Percentiles rank a stretch among this genome's conserved stretches.
Evolutionary conservation across 2,888 invertebrate species (phyloP).

Genomic region (Eulithis prunata): DNA sequence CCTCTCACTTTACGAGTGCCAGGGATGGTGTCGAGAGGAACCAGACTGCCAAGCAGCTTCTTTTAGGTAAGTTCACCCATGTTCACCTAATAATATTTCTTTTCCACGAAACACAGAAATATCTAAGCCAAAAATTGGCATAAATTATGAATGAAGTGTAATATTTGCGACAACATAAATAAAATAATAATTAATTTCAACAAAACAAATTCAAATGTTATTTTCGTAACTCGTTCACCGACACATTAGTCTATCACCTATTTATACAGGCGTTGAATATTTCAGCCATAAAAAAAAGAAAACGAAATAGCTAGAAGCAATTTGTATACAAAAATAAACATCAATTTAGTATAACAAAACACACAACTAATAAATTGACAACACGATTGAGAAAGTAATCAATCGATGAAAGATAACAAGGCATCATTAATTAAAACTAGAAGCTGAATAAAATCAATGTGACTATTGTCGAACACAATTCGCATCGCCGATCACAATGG

Average conservation of each 20-base stretch:
- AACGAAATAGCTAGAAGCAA: neutral
- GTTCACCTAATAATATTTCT: neutral
- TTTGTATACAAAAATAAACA: slow-evolving; percentile 10
- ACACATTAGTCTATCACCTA: too few relatives aligned
- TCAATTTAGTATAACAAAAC: slow-evolving; percentile 8
- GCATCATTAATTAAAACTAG: slow-evolving; percentile 36
- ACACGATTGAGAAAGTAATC: slow-evolving; percentile 20
- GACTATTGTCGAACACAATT: slow-evolving; percentile 49
- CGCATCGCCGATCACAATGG: slow-evolving; percentile 59
- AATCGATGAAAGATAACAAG: slow-evolving; percentile 25
- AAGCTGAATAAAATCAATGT: slow-evolving; percentile 41
- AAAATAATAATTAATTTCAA: too few relatives aligned
- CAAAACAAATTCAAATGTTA: too few relatives aligned
- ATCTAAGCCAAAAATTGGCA: too few relatives aligned
- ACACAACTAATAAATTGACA: slow-evolving; percentile 17
- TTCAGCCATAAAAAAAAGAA: too few relatives aligned
- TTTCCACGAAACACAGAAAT: too few relatives aligned
- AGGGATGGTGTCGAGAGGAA: slow-evolving; percentile 97
- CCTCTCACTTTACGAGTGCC: slow-evolving; percentile 95
- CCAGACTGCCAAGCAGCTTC: slow-evolving; percentile 96
- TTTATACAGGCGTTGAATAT: too few relatives aligned
- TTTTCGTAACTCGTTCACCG: too few relatives aligned
- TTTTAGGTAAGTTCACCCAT: slow-evolving; percentile 86
- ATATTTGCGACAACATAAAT: too few relatives aligned
- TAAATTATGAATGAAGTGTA: too few relatives aligned